Base-by-base conservation (phyloP, 2,797 vertebrate species). In the Gambelia wislizenii region DNA sequence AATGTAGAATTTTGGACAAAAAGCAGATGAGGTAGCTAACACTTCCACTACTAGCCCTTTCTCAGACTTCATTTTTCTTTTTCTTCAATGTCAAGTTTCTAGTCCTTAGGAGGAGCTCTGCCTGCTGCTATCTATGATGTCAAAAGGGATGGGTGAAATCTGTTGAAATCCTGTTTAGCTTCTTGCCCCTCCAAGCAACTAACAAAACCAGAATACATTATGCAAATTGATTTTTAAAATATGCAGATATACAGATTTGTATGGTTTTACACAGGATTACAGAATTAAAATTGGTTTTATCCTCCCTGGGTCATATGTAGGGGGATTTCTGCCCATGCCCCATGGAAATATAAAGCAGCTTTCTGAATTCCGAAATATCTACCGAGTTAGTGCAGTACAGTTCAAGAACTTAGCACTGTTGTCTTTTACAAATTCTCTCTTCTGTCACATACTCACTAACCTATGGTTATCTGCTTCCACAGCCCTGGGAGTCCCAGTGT, bases 401-500 rank as follows among this genome's bases (percentile, higher is more conserved):
- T 16, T 69, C 64, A 44, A 78, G 27, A 84, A n/a, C 76, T 52
- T 88, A 42, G 10, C 64, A 0, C 87, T 91, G 84, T 93, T 64
- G 93, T 88, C 88, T 2, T 90, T 6, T 78, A 64, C 52, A 84
- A 94, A 89, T 82, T 77, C 18, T 67, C n/a, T 91, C 33, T 91
- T 90, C 91, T 44, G 89, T 39, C 36, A 78, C 86, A 47, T 93
- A 89, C 92, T 96, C 85, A 96, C 90, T 84, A 69, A 86, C 75
- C 91, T 36, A 92, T 93, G 89, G 91, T 95, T 96, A 84, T 95
- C 91, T 95, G 92, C 76, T 92, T 95, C 94, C 94, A 36, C 96
- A 99, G 99, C 99, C 99, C 78, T 99, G 99, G 99, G 99, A 99
- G 95, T 98, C 99, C 80, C 99, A 99, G 94, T 97, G 98, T 33